phyloP scores from a whole-genome alignment of 2,797 vertebrate genomes.

The Lacerta bilineata region DNA sequence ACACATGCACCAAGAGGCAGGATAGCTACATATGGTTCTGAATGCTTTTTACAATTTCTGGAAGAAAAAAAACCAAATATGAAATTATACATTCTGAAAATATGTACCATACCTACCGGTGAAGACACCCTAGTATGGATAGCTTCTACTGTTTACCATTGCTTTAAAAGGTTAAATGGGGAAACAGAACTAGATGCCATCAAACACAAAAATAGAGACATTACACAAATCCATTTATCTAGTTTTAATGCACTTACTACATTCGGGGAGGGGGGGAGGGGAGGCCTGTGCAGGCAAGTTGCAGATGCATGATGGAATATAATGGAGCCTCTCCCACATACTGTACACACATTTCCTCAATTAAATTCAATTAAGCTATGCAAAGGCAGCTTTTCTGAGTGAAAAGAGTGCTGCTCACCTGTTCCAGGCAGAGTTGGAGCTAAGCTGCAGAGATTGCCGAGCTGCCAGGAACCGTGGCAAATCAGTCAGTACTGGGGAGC shows the following conservation, averaged over 20 bases:
- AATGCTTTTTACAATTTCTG: background rate
- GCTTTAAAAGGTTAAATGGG: background rate
- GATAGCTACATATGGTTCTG: background rate
- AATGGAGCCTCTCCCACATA: background rate
- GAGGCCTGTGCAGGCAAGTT: background rate
- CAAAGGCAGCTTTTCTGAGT: background rate
- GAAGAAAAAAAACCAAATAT: background rate
- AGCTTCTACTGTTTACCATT: background rate
- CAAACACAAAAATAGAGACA: constrained; percentile 10
- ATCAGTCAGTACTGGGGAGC: constrained; percentile 94
- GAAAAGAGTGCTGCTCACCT: constrained; percentile 79
- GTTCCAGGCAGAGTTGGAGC: constrained; percentile 94
- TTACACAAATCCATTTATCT: background rate
- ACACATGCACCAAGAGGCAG: background rate
- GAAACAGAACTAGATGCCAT: too few species aligned
- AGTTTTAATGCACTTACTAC: background rate
- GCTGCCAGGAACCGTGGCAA: constrained; percentile 92
- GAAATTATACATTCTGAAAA: background rate
- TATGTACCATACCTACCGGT: background rate
- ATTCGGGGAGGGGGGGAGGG: background rate
- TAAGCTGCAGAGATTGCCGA: constrained; percentile 86
- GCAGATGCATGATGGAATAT: background rate
- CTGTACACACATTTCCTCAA: background rate
- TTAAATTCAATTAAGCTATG: background rate
- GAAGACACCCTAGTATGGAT: background rate